phyloP scores from a whole-genome alignment of 1,140 invertebrate genomes.

The Macrobrachium rosenbergii region DNA sequence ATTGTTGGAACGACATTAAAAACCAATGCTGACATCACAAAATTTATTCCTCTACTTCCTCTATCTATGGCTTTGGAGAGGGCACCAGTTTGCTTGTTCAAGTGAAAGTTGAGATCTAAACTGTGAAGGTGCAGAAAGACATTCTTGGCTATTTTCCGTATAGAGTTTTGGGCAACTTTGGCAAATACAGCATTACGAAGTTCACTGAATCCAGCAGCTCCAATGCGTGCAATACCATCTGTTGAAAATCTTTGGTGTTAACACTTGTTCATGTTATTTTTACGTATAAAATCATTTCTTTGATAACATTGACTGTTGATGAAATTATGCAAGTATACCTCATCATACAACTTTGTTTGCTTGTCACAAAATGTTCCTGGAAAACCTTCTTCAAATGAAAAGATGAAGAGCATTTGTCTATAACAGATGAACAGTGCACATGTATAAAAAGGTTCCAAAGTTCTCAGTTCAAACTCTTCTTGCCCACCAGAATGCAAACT shows the following conservation, averaged over 20 bases:
- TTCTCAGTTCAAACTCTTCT: too few species aligned
- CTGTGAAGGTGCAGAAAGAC: conserved; percentile 98
- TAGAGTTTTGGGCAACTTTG: conserved; percentile 97
- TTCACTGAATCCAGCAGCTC: conserved; percentile 94
- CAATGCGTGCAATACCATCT: conserved; percentile 94
- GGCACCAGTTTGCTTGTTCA: conserved; percentile 93
- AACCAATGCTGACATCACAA: conserved; percentile 95
- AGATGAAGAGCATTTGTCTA: too few species aligned
- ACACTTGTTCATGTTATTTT: not conserved
- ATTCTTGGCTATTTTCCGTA: conserved; percentile 92
- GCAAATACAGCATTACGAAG: conserved; percentile 98
- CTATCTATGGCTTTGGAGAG: conserved; percentile 83
- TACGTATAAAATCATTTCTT: too few species aligned
- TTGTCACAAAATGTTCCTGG: too few species aligned
- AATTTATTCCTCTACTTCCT: conserved; percentile 96
- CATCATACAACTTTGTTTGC: not conserved
- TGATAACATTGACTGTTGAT: not conserved
- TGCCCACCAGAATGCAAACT: too few species aligned
- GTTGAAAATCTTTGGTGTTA: conserved; percentile 48
- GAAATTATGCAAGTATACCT: not conserved
- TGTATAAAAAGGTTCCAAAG: too few species aligned
- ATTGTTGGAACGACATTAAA: conserved; percentile 98
- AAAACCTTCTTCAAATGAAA: too few species aligned
- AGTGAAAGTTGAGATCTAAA: conserved; percentile 95
- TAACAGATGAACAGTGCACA: too few species aligned